Base-by-base conservation (phyloP, 2,888 invertebrate genomes). In the Anodontia alba region DNA sequence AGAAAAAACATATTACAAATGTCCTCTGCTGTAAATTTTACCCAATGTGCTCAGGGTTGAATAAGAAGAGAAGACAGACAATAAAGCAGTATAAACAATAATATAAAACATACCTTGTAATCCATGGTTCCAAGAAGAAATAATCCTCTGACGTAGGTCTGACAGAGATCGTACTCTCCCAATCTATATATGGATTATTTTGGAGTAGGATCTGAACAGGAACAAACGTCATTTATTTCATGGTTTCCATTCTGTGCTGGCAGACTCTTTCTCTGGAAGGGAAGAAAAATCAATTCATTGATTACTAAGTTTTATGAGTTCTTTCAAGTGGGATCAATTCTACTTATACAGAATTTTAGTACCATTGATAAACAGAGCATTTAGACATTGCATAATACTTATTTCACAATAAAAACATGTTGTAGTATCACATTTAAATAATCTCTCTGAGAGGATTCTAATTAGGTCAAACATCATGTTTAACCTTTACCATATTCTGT, bases 151-250 rank as follows among this genome's bases (percentile, higher is more conserved):
- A 33, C 33, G 46, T 62, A 33, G 62, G 17, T 15, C 23, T 62
- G 62, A 29, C 31, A 62, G 12, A 1, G 33, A 1, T 62, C 23
- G 10, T 62, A 33, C 29, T 26, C 29, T 29, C 7, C 23, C 31
- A 62, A 62, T 62, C 62, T 62, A 62, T 62, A 62, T 62, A 62
- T 62, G 62, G 62, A 62, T 62, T 62, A 62, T 62, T 62, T 62
- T 33, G 31, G 29, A 31, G 62, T 10, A 15, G 33, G 31, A 33
- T 33, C 23, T 12, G 62, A 62, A 62, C 33, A 62, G 62, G 33
- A 62, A 62, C 62, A 33, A 62, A 33, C 33, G 62, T 20, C 62
- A 62, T 33, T 26, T 33, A 62, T 62, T 33, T 33, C 33, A 62
- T 17, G 29, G 33, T 29, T 33, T 31, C 62, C 20, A 62, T 62